Evolutionary conservation across 2,797 vertebrate genomes (phyloP).

Genomic region (Hoplostethus atlanticus): DNA sequence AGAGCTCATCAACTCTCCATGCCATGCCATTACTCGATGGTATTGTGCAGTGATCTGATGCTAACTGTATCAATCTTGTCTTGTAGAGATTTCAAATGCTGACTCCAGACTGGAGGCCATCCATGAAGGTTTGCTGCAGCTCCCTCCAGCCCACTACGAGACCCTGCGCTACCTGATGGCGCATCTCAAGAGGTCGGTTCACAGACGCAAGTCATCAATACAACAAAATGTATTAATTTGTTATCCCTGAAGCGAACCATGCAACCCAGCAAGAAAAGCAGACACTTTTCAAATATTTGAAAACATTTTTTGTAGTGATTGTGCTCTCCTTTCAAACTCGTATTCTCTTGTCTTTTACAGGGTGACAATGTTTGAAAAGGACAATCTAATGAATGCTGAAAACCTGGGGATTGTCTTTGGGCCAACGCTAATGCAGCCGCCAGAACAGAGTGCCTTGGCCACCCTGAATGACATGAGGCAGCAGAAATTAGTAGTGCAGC

Average conservation of each 20-base stretch:
- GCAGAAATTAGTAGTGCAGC: conserved; percentile 96
- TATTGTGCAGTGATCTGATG: conserved; percentile 19
- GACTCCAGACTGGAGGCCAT: conserved; percentile 96
- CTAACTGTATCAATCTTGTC: conserved; percentile 31
- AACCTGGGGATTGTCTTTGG: conserved; percentile 98
- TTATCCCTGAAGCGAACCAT: background rate
- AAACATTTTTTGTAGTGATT: conserved; percentile 3
- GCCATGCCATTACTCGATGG: background rate
- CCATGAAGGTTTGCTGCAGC: conserved; percentile 93
- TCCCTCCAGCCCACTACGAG: conserved; percentile 97
- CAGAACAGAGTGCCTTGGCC: conserved; percentile 94
- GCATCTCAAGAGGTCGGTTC: conserved; percentile 84
- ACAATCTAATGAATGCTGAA: conserved; percentile 98
- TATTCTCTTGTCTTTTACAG: conserved; percentile 75
- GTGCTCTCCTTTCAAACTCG: background rate
- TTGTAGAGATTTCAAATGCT: conserved; percentile 89
- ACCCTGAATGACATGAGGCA: conserved; percentile 98
- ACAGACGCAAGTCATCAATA: conserved; percentile 74
- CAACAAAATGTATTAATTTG: background rate
- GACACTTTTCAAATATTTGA: background rate
- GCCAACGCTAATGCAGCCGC: conserved; percentile 97
- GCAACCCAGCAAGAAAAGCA: too few relatives aligned
- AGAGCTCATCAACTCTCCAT: conserved; percentile 67
- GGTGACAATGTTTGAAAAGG: conserved; percentile 95
- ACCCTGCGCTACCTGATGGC: conserved; percentile 91